phyloP scores from a whole-genome alignment of 2,797 vertebrate genomes.

The Podarcis lilfordi region DNA sequence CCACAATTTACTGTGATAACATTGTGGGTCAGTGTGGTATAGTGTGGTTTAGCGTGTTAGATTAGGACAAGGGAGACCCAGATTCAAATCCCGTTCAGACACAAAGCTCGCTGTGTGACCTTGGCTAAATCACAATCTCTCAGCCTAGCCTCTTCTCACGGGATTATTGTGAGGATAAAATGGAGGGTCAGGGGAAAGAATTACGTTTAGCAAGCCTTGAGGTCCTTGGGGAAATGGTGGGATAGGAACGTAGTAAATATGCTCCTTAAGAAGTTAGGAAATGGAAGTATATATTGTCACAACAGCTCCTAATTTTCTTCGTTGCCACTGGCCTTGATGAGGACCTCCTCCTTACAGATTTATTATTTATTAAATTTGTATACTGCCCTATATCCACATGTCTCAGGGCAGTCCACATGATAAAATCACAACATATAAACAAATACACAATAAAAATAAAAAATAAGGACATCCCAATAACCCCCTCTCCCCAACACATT shows the following conservation, averaged over 20 bases:
- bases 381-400: too few species aligned
- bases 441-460: too few species aligned
- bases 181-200: not conserved
- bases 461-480: too few species aligned
- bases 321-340: not conserved
- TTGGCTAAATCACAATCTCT: not conserved
- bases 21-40: not conserved
- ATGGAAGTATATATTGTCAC: not conserved
- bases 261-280: not conserved
- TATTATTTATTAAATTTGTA: too few species aligned
- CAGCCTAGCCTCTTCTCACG: not conserved
- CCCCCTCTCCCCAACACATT: too few species aligned
- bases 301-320: constrained; percentile 46
- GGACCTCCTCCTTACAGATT: too few species aligned
- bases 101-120: not conserved
- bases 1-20: not conserved
- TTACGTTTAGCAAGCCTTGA: not conserved
- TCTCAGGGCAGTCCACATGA: too few species aligned
- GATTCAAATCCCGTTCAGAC: not conserved
- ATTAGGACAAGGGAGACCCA: not conserved
- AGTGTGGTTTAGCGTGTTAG: not conserved
- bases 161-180: not conserved
- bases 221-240: not conserved
- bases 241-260: not conserved
- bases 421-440: too few species aligned